Base-by-base conservation (phyloP, 2,113 vertebrate genomes). In the Tenebrosternarchus preto region DNA sequence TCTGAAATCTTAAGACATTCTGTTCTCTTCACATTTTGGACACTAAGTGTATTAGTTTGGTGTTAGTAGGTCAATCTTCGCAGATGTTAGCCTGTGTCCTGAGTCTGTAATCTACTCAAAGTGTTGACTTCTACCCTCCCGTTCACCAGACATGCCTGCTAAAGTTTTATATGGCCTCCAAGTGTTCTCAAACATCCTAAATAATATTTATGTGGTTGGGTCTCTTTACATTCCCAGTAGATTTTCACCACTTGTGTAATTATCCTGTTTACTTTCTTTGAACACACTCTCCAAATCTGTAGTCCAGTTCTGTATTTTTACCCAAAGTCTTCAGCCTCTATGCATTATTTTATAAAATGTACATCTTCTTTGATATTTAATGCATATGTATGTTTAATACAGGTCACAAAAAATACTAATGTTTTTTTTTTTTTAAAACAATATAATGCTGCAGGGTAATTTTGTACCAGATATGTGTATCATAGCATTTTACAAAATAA, bases 401-500 rank as follows among this genome's bases (percentile, higher is more conserved):
- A 50, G 11, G 43, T 50, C 43, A 50, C 43, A n/a, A n/a, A n/a
- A n/a, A n/a, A n/a, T n/a, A 15, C 43, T 12, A 50, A 15, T 50
- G 11, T 12, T 50, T 2, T 36, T 36, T 36, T 36, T 36, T 36
- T 6, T 36, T 6, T 50, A 25, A 71, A 43, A 31, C 1, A 20
- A 15, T 78, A 78, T 69, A 9, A n/a, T 39, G 59, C 7, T 36
- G 0, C 50, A 82, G 27, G 16, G 43, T 55, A 5, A 20, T 27
- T 57, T 56, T 50, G 29, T 29, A 50, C 27, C 63, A 74, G 17
- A 70, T 60, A 61, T 80, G 76, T 83, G 29, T 31, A 61, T 76
- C 36, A 27, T 46, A 12, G 55, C 29, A 60, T 74, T 77, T 74
- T 59, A 74, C 59, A 75, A 63, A 85, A 80, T 73, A 78, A 83